phyloP scores from a whole-genome alignment of 2,797 vertebrate species.

The Threskiornis aethiopicus region DNA sequence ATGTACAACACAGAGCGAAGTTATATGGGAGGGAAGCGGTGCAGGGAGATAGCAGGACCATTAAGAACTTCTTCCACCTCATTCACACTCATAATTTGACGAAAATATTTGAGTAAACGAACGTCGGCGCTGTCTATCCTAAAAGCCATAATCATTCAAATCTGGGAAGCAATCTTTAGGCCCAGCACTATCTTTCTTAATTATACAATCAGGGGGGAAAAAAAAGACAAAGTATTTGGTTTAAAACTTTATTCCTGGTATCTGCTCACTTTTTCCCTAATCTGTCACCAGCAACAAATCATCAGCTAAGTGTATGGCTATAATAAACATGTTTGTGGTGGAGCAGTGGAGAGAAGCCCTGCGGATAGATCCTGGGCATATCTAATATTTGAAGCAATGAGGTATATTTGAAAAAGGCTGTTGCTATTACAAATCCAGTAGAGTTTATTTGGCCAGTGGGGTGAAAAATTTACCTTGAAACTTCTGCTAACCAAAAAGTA shows the following conservation, averaged over 20 bases:
- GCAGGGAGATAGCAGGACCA: background rate
- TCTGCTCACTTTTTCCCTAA: background rate
- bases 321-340: background rate
- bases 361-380: background rate
- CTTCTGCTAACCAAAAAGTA: background rate
- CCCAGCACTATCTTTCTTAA: background rate
- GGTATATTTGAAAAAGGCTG: background rate
- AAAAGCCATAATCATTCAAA: background rate
- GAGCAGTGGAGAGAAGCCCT: background rate
- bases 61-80: background rate
- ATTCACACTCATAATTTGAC: background rate
- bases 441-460: background rate
- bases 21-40: background rate
- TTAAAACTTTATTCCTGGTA: background rate
- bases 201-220: rapidly evolving
- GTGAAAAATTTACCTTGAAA: background rate
- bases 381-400: background rate
- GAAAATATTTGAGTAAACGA: background rate
- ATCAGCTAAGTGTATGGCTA: background rate
- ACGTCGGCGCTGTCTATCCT: background rate
- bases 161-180: background rate
- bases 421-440: background rate
- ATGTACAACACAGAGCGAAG: background rate
- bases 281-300: background rate
- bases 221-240: background rate